Percentiles rank a stretch among this genome's conserved stretches.
These are phyloP conservation scores for Hirtodrosophila cameraria DNA, from an alignment of 2,888 invertebrate species.

Conservation along the genomic window DNA sequence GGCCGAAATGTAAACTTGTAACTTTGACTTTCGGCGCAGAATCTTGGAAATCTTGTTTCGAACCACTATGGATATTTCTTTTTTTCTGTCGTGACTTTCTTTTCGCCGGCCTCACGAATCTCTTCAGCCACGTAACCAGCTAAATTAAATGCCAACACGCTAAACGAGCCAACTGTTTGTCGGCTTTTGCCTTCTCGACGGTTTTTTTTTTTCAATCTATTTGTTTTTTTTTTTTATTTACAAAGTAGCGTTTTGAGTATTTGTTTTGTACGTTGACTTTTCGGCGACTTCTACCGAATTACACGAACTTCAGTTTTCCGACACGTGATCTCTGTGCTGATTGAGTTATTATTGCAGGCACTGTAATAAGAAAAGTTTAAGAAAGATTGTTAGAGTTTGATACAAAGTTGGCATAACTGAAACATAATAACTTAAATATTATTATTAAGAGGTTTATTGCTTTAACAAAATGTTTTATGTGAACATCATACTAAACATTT, in stretches of 20 bases:
- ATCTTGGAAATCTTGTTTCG: conserved; percentile 77
- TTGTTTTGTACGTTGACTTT: conserved; percentile 29
- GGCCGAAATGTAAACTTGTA: conserved; percentile 71
- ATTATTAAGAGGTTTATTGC: no score
- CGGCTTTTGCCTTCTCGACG: conserved; percentile 43
- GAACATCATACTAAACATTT: no score
- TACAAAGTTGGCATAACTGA: background rate
- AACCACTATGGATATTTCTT: conserved; percentile 48
- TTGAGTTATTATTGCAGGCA: conserved; percentile 41
- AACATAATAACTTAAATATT: no score
- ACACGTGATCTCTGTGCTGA: conserved; percentile 29
- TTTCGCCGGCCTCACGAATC: conserved; percentile 59
- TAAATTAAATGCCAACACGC: conserved; percentile 70
- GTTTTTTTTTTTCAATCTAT: conserved; percentile 24
- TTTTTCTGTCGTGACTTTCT: conserved; percentile 79
- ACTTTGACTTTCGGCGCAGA: conserved; percentile 79
- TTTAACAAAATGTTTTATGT: no score
- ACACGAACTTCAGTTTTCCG: conserved; percentile 32
- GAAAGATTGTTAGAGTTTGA: background rate
- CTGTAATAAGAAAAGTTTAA: conserved; percentile 36
- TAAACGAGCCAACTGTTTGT: conserved; percentile 57
- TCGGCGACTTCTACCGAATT: conserved; percentile 35
- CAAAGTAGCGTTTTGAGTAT: conserved; percentile 23
- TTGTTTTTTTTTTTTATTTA: conserved; percentile 13
- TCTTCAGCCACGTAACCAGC: conserved; percentile 67